Evolutionary conservation across 2,113 vertebrate genomes (phyloP).

Genomic region (Spilogale gracilis): DNA sequence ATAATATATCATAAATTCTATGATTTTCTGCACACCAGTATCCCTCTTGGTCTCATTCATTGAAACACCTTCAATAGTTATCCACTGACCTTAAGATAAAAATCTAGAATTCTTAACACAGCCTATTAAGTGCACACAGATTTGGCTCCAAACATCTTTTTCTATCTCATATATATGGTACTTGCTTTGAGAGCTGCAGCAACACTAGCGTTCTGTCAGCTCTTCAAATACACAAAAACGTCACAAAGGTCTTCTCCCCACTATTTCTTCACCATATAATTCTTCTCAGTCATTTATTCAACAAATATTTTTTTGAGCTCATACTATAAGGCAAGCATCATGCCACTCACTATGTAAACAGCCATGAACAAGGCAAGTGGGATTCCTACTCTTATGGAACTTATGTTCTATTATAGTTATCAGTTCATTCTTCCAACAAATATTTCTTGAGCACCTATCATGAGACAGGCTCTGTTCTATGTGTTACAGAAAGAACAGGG

Average conservation of each 20-base stretch:
- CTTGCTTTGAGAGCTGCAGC: neutral
- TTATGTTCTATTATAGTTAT: neutral
- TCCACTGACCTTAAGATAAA: neutral
- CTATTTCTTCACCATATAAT: neutral
- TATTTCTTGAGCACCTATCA: neutral
- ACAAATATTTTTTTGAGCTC: slow-evolving; percentile 21
- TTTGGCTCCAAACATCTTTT: neutral
- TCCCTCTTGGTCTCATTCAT: neutral
- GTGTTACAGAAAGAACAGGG: neutral
- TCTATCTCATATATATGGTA: neutral
- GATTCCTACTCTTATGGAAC: neutral
- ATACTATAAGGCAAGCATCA: neutral
- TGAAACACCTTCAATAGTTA: neutral
- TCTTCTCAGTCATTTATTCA: slow-evolving; percentile 6
- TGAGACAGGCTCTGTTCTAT: neutral
- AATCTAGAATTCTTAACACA: slow-evolving; percentile 10
- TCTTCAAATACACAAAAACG: neutral
- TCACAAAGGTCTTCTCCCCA: neutral
- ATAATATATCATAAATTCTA: neutral
- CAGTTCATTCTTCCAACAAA: neutral
- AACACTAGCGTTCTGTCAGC: neutral
- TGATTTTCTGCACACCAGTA: neutral
- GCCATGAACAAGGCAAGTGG: neutral
- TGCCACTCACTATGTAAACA: neutral
- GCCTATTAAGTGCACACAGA: neutral